A percentile compares a stretch with the other conserved stretches of the same genome.
Evolutionary conservation across 2,888 invertebrate species (phyloP).

Genomic region (Hydriomena furcata): DNA sequence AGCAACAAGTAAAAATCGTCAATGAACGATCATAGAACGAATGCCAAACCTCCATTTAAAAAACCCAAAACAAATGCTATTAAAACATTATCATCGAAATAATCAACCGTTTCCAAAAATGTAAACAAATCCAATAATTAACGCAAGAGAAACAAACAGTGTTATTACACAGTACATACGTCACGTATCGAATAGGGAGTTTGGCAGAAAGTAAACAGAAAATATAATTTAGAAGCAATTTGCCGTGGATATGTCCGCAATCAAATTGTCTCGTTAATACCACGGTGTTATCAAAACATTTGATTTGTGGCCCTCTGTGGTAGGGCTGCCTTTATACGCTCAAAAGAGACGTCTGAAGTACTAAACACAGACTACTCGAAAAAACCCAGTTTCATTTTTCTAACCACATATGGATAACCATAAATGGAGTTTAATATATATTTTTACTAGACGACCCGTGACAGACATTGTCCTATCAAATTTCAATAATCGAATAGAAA

Average conservation of each 20-base stretch:
- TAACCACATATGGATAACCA: too few relatives aligned
- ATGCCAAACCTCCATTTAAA: too few relatives aligned
- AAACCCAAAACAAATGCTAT: too few relatives aligned
- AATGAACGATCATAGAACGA: too few relatives aligned
- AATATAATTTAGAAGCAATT: conserved; percentile 84
- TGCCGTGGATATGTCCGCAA: conserved; percentile 82
- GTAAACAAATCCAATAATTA: conserved; percentile 72
- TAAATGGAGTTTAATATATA: too few relatives aligned
- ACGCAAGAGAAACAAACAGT: conserved; percentile 70
- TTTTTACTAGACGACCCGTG: too few relatives aligned
- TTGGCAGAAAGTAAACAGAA: conserved; percentile 83
- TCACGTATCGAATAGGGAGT: conserved; percentile 75
- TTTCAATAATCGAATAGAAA: too few relatives aligned
- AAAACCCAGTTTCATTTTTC: too few relatives aligned
- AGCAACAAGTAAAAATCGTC: too few relatives aligned
- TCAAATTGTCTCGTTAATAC: conserved; percentile 84
- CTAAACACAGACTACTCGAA: background rate
- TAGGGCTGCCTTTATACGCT: conserved; percentile 25
- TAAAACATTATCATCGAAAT: conserved; percentile 37
- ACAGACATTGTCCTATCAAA: too few relatives aligned
- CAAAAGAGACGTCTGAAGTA: background rate
- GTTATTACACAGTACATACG: conserved; percentile 57
- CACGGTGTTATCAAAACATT: conserved; percentile 82
- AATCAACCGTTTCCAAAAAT: conserved; percentile 56
- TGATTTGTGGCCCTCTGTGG: conserved; percentile 73